phyloP scores from a whole-genome alignment of 2,888 invertebrate genomes.

The Nymphalis urticae region DNA sequence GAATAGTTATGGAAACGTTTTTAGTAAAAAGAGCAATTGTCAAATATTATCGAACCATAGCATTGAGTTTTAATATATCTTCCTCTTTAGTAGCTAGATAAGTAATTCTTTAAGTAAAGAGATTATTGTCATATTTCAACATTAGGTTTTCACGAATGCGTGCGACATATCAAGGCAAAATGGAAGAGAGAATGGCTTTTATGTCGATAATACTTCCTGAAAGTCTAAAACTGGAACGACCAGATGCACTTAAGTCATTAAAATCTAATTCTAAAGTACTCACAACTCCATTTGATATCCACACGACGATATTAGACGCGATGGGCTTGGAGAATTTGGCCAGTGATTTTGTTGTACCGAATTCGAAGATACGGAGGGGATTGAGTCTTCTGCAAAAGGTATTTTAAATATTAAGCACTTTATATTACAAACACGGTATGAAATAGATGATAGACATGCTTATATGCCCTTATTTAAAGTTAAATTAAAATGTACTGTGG shows the following conservation, averaged over 20 bases:
- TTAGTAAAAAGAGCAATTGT: too few species aligned
- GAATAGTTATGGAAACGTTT: too few species aligned
- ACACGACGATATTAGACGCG: constrained; percentile 81
- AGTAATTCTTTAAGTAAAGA: too few species aligned
- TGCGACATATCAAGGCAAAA: constrained; percentile 82
- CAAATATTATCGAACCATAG: too few species aligned
- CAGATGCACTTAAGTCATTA: constrained; percentile 83
- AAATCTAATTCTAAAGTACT: constrained; percentile 84
- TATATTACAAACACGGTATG: too few species aligned
- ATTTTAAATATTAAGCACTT: neutral
- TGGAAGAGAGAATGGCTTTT: constrained; percentile 94
- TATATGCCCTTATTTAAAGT: too few species aligned
- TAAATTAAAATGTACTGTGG: too few species aligned
- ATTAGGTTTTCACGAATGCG: constrained; percentile 42
- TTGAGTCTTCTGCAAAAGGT: constrained; percentile 44
- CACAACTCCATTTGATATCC: constrained; percentile 92
- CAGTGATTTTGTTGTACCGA: constrained; percentile 37
- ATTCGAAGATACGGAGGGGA: constrained; percentile 39
- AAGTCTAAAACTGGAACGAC: constrained; percentile 83
- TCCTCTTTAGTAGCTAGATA: too few species aligned
- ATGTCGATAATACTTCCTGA: constrained; percentile 89
- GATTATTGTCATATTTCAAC: neutral
- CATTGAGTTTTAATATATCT: too few species aligned
- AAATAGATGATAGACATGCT: too few species aligned
- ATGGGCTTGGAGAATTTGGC: constrained; percentile 37